Base-by-base conservation (phyloP, 1,140 invertebrate species). In the Drosophila fuyamai region DNA sequence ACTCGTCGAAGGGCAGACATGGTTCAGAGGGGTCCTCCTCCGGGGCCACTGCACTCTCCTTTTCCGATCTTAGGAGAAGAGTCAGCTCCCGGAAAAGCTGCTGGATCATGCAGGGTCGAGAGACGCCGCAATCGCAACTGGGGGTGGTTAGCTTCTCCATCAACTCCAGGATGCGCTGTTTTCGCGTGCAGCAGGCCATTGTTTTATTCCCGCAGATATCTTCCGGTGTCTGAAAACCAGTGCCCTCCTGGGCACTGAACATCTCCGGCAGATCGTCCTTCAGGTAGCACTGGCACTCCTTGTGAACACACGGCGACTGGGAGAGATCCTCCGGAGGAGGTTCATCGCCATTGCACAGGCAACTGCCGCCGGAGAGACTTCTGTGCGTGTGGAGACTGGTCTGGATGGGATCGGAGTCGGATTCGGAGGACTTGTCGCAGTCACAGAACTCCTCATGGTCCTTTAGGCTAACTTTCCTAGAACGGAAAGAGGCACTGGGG, bases 41-140 rank as follows among this genome's bases (percentile, higher is more conserved):
- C 9, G 74, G 74, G 0, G 43, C 55, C 0, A 50, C 16, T 18
- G 55, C 73, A 8, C 3, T 0, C 35, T 76, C 74, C 1, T 35
- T 48, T 27, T 79, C 76, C 5, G 23, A 35, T 16, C 66, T 44
- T 32, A 79, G 47, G n/a, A 79, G 29, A 0, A 79, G 27, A 3
- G 76, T 72, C 4, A 79, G 23, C 38, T 79, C 76, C 7, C 59
- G 47, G 14, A 79, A 79, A 1, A 79, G 54, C 9, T 53, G 36
- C 4, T 79, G 53, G 13, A 79, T 72, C 6, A 47, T 47, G 7
- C 6, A 16, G 4, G 54, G 0, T 5, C 76, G 76, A 9, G 44
- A 23, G 12, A 13, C 16, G 8, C 44, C 40, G 27, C 75, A 79
- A 5, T 55, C 43, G 32, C 73, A 76, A 3, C 40, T 10, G 14